phyloP scores from a whole-genome alignment of 1,140 invertebrate genomes.

The Papilio glaucus region DNA sequence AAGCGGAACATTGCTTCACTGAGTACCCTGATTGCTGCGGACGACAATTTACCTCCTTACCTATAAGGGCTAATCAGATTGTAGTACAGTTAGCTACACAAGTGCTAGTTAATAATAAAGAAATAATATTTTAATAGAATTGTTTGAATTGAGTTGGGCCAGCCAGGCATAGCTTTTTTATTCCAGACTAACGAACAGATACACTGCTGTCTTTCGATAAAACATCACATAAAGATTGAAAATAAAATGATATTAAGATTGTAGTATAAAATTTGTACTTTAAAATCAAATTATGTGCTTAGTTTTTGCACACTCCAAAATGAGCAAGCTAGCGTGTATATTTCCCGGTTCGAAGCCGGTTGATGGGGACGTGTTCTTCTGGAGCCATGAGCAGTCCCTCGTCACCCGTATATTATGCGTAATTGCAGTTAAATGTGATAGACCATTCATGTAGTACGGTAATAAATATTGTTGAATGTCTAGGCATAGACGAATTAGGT shows the following conservation, averaged over 20 bases:
- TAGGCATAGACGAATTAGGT: too few species aligned
- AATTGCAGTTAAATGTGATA: not conserved
- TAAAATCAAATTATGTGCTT: too few species aligned
- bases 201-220: too few species aligned
- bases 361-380: not conserved
- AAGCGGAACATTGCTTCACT: slow-evolving; percentile 46
- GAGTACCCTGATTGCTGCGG: slow-evolving; percentile 30
- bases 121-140: too few species aligned
- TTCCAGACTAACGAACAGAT: too few species aligned
- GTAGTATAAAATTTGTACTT: too few species aligned
- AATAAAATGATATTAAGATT: too few species aligned
- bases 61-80: slow-evolving; percentile 32
- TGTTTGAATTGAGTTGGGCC: too few species aligned
- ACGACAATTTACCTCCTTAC: slow-evolving; percentile 41
- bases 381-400: not conserved
- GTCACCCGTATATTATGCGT: slow-evolving; percentile 30
- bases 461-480: too few species aligned
- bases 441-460: not conserved
- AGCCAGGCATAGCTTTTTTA: too few species aligned
- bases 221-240: too few species aligned
- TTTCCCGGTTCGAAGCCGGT: not conserved
- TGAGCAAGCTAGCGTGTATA: not conserved
- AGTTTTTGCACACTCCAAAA: not conserved
- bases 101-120: too few species aligned
- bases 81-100: slow-evolving; percentile 31